Evolutionary conservation across 1,140 invertebrate species (phyloP).

Genomic region (Agrypnia vestita): DNA sequence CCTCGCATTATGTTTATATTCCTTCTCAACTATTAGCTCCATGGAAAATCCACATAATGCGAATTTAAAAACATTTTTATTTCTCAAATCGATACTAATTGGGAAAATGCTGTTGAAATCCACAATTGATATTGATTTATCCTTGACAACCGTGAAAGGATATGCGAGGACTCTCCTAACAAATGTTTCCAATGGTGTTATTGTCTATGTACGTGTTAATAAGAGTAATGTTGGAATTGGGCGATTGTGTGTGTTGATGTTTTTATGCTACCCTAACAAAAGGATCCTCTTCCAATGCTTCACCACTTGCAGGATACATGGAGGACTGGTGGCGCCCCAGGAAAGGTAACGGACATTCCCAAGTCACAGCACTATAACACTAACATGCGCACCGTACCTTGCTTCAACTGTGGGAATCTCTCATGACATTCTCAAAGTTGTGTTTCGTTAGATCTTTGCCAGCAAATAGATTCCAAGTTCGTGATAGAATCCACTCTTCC

Average conservation of each 20-base stretch:
- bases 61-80: neutral
- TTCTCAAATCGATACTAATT: constrained; percentile 26
- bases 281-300: constrained; percentile 92
- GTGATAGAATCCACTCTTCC: too few relatives aligned
- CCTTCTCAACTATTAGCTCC: too few relatives aligned
- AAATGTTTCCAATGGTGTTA: neutral
- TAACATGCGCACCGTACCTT: constrained; percentile 47
- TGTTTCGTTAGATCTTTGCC: too few relatives aligned
- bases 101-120: neutral
- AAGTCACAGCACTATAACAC: constrained; percentile 21
- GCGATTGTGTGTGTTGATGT: constrained; percentile 63
- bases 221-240: constrained; percentile 52
- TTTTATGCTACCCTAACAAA: constrained; percentile 78
- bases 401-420: neutral
- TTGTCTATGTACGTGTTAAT: constrained; percentile 48
- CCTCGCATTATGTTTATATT: constrained; percentile 21
- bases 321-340: constrained; percentile 96
- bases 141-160: neutral
- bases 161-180: neutral
- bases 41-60: too few relatives aligned
- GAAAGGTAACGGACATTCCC: constrained; percentile 82
- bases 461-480: too few relatives aligned
- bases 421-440: neutral
- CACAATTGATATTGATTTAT: constrained; percentile 31
- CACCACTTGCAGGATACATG: constrained; percentile 95